Conservation (phyloP, 2,797 vertebrate species). For the Aplochiton taeniatus region DNA sequence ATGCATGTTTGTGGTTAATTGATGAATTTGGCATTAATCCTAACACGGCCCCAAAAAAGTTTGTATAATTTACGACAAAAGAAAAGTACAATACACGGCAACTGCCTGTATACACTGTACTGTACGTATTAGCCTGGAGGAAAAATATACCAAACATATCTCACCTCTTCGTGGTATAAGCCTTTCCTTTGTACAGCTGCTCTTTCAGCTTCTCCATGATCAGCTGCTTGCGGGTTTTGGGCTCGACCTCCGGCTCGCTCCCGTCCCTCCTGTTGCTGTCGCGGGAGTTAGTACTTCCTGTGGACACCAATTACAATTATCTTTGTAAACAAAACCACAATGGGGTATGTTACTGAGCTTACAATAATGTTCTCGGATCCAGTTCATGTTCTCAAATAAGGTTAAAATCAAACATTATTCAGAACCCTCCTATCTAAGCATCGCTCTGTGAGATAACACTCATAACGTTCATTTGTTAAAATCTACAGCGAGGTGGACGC, state of each 20-base stretch:
- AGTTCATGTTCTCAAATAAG: too few species aligned
- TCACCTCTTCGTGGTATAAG: constrained; percentile 87
- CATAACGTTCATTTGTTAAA: too few species aligned
- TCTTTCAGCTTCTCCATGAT: constrained; percentile 90
- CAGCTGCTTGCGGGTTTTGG: constrained; percentile 88
- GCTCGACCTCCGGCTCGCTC: constrained; percentile 84
- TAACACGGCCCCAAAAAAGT: too few species aligned
- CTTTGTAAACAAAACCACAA: constrained; percentile 39
- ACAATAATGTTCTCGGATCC: constrained; percentile 7
- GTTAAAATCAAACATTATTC: too few species aligned
- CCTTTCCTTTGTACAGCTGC: constrained; percentile 88
- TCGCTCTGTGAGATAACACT: too few species aligned
- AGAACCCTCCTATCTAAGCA: too few species aligned
- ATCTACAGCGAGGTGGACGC: too few species aligned
- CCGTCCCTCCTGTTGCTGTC: constrained; percentile 89
- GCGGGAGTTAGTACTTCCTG: constrained; percentile 90
- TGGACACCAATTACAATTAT: constrained; percentile 50
- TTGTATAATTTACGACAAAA: not conserved
- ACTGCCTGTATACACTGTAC: too few species aligned
- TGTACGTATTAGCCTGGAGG: not conserved
- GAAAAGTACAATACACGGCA: not conserved
- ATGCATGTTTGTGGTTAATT: not conserved
- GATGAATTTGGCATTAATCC: not conserved
- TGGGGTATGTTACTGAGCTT: not conserved
- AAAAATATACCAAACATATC: constrained; percentile 26